Conservation (phyloP, 2,113 vertebrate genomes). For the Salvator merianae region DNA sequence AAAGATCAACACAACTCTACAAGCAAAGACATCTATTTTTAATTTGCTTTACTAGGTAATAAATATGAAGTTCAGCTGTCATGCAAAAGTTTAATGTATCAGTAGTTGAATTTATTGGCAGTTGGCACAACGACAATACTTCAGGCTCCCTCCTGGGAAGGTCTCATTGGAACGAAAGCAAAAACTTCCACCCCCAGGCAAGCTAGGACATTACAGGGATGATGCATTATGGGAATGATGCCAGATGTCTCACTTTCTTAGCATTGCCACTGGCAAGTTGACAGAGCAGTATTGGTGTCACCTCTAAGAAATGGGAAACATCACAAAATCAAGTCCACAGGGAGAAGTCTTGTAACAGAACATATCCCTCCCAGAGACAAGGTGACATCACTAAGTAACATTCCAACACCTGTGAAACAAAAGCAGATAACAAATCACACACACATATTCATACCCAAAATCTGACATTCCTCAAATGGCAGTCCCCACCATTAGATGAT, state of each 20-base stretch:
- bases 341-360: constrained; percentile 21
- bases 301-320: not conserved
- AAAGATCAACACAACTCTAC: not conserved
- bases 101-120: not conserved
- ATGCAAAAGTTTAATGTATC: constrained; percentile 16
- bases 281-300: constrained; percentile 9
- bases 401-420: not conserved
- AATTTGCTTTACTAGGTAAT: not conserved
- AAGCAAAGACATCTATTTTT: not conserved
- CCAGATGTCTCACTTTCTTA: constrained; percentile 38
- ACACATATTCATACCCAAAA: not conserved
- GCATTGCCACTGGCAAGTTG: not conserved
- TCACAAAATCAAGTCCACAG: not conserved
- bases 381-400: constrained; percentile 13
- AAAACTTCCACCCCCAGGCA: constrained; percentile 24
- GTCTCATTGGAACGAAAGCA: constrained; percentile 18
- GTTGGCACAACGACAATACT: constrained; percentile 22
- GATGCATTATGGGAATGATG: constrained; percentile 31
- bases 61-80: constrained; percentile 22
- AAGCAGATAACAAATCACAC: not conserved
- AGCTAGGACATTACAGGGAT: constrained; percentile 35
- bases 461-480: not conserved
- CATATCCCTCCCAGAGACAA: constrained; percentile 6
- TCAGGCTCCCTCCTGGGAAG: constrained; percentile 22
- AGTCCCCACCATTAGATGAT: not conserved